Percentiles rank a stretch among this genome's conserved stretches.
Evolutionary conservation across 2,113 vertebrate genomes (phyloP).

Genomic region (Nycticorax nycticorax): DNA sequence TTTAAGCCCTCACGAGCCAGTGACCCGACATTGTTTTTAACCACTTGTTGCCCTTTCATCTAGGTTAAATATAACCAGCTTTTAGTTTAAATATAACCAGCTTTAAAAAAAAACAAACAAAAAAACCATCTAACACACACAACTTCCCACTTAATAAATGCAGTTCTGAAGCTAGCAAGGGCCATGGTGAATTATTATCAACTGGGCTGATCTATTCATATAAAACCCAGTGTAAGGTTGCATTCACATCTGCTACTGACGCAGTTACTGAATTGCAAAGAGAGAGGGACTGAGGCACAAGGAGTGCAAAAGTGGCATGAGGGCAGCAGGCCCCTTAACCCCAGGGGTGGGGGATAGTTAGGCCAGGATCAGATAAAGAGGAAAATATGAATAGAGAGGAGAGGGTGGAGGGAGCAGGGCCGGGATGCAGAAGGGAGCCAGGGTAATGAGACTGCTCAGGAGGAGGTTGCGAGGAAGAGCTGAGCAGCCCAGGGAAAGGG

Average conservation of each 20-base stretch:
- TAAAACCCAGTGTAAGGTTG: neutral
- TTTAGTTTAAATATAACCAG: neutral
- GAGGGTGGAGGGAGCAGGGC: neutral
- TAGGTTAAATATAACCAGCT: neutral
- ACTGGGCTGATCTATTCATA: neutral
- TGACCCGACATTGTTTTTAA: neutral
- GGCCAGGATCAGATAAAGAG: neutral
- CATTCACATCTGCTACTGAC: neutral
- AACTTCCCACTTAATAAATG: neutral
- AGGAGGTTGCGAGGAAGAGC: neutral
- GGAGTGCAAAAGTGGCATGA: rapidly evolving
- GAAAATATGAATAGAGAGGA: neutral
- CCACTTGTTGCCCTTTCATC: slow-evolving; percentile 4
- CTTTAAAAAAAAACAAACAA: neutral
- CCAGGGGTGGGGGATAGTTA: neutral
- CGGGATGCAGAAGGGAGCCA: neutral
- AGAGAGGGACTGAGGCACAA: neutral
- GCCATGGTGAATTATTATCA: neutral
- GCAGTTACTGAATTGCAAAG: neutral
- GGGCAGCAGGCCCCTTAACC: neutral
- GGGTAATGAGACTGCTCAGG: neutral
- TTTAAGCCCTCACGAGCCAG: neutral
- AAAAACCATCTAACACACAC: neutral
- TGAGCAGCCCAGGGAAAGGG: neutral
- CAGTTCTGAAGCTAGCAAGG: neutral